These are phyloP conservation scores for Lamprotornis superbus DNA, from an alignment of 2,113 vertebrate genomes.

Conservation along the genomic window DNA sequence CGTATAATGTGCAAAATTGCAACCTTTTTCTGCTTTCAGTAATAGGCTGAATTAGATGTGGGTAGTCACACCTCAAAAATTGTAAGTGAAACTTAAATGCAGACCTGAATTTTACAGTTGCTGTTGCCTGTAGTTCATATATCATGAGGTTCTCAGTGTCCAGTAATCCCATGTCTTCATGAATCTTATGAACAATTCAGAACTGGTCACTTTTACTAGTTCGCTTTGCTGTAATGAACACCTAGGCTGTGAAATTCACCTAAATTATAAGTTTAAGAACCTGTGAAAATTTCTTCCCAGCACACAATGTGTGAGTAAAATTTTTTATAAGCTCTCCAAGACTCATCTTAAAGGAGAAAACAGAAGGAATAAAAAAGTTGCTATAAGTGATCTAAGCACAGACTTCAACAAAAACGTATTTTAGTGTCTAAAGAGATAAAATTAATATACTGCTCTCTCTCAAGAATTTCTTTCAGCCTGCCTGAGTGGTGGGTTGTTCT, in stretches of 20 bases:
- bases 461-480: neutral
- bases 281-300: neutral
- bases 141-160: accelerated
- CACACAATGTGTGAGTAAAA: neutral
- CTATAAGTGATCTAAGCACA: neutral
- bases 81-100: neutral
- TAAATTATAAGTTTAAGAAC: neutral
- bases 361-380: neutral
- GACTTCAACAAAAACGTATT: neutral
- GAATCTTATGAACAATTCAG: neutral
- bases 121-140: neutral
- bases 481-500: neutral
- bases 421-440: neutral
- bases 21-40: neutral
- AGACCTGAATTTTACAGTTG: neutral
- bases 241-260: neutral
- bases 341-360: neutral
- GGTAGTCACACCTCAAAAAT: neutral
- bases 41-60: neutral
- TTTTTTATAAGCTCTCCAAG: neutral
- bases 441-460: neutral
- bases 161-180: neutral
- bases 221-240: neutral
- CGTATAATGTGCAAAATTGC: neutral
- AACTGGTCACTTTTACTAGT: neutral